A percentile compares a stretch with the other conserved stretches of the same genome.
These are phyloP conservation scores for Labrus mixtus DNA, from an alignment of 2,113 vertebrate species.

Conservation along the genomic window DNA sequence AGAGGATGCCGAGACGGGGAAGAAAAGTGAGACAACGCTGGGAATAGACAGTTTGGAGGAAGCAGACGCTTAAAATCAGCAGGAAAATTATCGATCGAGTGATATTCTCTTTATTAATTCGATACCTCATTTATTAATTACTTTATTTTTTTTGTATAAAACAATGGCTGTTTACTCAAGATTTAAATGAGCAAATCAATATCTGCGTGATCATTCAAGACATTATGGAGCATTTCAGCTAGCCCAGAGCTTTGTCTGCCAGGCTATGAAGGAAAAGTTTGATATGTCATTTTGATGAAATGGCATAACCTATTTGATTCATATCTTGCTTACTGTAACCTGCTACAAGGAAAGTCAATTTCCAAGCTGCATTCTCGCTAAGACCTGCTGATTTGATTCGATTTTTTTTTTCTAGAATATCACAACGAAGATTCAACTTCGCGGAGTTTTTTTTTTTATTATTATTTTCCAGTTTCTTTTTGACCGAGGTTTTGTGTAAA, in stretches of 20 bases:
- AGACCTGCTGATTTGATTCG: neutral
- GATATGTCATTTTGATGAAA: neutral
- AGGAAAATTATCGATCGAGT: slow-evolving; percentile 11
- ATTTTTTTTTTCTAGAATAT: slow-evolving; percentile 7
- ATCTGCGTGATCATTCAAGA: neutral
- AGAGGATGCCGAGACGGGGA: slow-evolving; percentile 56
- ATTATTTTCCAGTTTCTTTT: neutral
- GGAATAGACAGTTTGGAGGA: slow-evolving; percentile 44
- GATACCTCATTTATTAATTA: no score
- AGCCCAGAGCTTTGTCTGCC: neutral
- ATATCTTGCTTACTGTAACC: slow-evolving; percentile 4
- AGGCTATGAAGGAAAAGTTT: slow-evolving; percentile 58
- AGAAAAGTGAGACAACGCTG: slow-evolving; percentile 66
- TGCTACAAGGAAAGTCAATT: slow-evolving; percentile 32
- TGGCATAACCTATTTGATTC: neutral
- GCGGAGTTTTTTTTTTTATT: slow-evolving; percentile 1
- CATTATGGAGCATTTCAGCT: neutral
- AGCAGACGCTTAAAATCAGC: slow-evolving; percentile 32
- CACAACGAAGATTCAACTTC: slow-evolving; percentile 41
- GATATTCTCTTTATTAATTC: neutral
- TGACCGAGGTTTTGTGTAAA: slow-evolving; percentile 9
- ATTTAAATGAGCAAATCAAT: neutral
- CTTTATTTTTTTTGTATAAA: neutral
- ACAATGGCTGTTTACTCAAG: neutral
- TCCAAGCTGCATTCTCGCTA: slow-evolving; percentile 19